Evolutionary conservation across 2,113 vertebrate species (phyloP).

Genomic region (Ascaphus truei): DNA sequence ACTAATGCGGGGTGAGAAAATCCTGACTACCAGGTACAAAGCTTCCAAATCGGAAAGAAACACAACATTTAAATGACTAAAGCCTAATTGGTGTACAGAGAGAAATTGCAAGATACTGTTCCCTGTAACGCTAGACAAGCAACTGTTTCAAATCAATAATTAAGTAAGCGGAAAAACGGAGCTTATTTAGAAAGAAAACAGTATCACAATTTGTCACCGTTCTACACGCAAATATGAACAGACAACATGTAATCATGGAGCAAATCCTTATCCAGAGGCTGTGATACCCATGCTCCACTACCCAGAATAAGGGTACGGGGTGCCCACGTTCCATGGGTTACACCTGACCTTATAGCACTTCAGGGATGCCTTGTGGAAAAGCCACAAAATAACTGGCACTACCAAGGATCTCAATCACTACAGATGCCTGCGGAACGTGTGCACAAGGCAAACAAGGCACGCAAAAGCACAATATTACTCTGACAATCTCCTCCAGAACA

Average conservation of each 20-base stretch:
- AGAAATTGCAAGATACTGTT: slow-evolving; percentile 48
- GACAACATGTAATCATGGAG: slow-evolving; percentile 4
- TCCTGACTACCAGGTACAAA: slow-evolving; percentile 50
- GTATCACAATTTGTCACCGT: slow-evolving; percentile 38
- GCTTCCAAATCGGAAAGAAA: slow-evolving; percentile 57
- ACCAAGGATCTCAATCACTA: no score
- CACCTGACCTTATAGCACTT: no score
- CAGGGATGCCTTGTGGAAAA: no score
- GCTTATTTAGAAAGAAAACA: slow-evolving; percentile 47
- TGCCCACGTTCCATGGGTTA: no score
- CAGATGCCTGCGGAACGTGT: no score
- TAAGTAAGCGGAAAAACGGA: slow-evolving; percentile 48
- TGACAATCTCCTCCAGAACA: no score
- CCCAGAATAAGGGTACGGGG: no score
- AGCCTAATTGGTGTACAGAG: slow-evolving; percentile 58
- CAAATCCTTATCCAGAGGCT: neutral
- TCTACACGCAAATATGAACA: slow-evolving; percentile 21
- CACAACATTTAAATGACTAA: slow-evolving; percentile 63
- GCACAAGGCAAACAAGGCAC: no score
- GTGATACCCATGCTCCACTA: no score
- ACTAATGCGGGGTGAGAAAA: slow-evolving; percentile 55
- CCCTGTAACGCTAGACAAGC: slow-evolving; percentile 44
- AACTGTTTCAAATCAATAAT: slow-evolving; percentile 56
- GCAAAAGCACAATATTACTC: no score
- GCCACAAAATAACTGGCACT: no score